Percentiles rank a stretch among this genome's conserved stretches.
Evolutionary conservation across 2,113 vertebrate genomes (phyloP).

Genomic region (Cettia cetti): DNA sequence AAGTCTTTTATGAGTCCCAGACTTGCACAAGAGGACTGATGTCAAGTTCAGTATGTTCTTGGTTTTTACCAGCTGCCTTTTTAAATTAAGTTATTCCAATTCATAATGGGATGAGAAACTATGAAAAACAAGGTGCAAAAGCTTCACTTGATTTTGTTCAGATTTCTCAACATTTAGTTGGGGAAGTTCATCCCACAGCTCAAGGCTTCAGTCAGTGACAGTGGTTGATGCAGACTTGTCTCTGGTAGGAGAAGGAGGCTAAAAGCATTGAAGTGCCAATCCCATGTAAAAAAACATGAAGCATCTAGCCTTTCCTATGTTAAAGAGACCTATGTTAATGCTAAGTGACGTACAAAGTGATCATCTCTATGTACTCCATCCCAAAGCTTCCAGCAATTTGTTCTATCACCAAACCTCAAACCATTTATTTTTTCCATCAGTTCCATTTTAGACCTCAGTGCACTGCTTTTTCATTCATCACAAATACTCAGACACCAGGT

Average conservation of each 20-base stretch:
- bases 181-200: background rate
- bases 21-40: background rate
- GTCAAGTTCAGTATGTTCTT: conserved; percentile 22
- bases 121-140: background rate
- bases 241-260: background rate
- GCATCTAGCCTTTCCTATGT: background rate
- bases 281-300: background rate
- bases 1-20: conserved; percentile 22
- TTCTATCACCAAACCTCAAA: background rate
- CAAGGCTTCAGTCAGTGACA: background rate
- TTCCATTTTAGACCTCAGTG: background rate
- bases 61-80: conserved; percentile 5
- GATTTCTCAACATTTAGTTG: background rate
- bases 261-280: background rate
- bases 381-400: background rate
- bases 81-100: background rate
- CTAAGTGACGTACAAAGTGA: background rate
- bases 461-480: background rate
- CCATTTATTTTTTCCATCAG: background rate
- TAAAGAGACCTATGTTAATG: background rate
- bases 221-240: background rate
- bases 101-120: background rate
- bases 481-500: background rate
- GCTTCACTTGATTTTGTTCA: background rate
- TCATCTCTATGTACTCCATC: background rate